Conservation (phyloP, 64 coral and sea anemone species). For the Montipora capricornis region DNA sequence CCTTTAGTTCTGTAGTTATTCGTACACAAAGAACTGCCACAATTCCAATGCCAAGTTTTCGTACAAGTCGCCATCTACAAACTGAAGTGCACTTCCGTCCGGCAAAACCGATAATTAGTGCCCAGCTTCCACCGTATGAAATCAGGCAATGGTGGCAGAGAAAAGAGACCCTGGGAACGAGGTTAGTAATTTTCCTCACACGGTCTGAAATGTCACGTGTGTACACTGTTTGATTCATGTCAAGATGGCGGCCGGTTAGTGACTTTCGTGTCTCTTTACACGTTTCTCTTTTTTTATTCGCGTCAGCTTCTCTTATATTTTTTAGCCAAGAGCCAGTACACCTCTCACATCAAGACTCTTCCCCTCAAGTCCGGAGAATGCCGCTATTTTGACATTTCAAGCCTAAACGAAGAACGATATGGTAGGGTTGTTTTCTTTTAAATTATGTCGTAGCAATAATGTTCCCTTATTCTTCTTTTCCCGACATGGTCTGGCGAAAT, state of each 20-base stretch:
- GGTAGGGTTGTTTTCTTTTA: slow-evolving; percentile 24
- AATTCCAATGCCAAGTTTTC: too few relatives aligned
- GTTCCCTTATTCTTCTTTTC: background rate
- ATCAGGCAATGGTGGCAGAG: too few relatives aligned
- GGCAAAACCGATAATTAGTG: too few relatives aligned
- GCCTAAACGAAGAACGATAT: slow-evolving; percentile 74
- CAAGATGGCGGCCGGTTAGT: slow-evolving; percentile 95
- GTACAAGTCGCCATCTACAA: too few relatives aligned
- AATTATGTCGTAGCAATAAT: background rate
- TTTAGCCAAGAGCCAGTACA: slow-evolving; percentile 73
- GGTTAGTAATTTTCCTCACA: background rate
- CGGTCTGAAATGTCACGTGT: slow-evolving; percentile 28
- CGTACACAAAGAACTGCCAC: too few relatives aligned
- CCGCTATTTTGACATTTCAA: slow-evolving; percentile 87
- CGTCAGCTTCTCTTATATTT: slow-evolving; percentile 26
- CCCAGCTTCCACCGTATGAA: too few relatives aligned
- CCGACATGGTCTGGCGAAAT: background rate
- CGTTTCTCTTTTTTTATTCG: background rate
- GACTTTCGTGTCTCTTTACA: slow-evolving; percentile 52
- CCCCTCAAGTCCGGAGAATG: slow-evolving; percentile 76
- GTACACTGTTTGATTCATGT: background rate
- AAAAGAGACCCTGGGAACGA: too few relatives aligned
- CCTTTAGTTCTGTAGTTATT: too few relatives aligned
- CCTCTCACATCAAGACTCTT: slow-evolving; percentile 72
- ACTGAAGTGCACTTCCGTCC: too few relatives aligned